Evolutionary conservation across 2,888 invertebrate species (phyloP).

Genomic region (Mayetiola destructor): DNA sequence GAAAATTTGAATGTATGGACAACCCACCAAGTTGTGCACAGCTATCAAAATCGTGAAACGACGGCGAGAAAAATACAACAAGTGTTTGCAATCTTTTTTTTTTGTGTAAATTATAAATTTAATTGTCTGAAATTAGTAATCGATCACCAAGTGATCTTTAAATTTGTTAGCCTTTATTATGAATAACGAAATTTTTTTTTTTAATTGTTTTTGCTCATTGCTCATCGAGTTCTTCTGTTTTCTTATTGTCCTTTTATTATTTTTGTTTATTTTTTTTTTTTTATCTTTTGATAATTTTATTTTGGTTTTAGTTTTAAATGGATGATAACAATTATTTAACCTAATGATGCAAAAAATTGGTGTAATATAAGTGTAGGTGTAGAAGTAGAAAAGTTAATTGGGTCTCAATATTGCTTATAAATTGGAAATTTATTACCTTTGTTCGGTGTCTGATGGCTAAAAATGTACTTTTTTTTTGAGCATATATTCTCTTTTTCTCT

Average conservation of each 20-base stretch:
- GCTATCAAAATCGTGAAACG: no score
- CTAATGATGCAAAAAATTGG: no score
- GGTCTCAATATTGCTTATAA: no score
- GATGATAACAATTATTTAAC: no score
- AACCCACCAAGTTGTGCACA: constrained; percentile 13
- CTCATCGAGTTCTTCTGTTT: background rate
- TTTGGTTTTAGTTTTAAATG: constrained; percentile 2
- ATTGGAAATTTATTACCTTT: no score
- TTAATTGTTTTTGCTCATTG: background rate
- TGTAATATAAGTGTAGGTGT: no score
- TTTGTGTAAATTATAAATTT: background rate
- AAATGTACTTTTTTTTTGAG: no score
- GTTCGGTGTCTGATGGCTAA: no score
- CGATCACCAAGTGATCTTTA: constrained; percentile 15
- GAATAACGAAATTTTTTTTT: background rate
- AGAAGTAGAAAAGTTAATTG: no score
- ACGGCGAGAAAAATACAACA: background rate
- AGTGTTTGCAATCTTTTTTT: background rate
- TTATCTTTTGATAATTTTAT: background rate
- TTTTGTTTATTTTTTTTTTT: background rate
- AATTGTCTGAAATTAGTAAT: no score
- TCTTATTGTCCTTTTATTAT: background rate
- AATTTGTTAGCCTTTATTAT: constrained; percentile 13
- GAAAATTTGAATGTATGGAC: background rate
- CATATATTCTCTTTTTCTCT: no score